Evolutionary conservation across 2,797 vertebrate genomes (phyloP), one percentile per base, ranked within the genome.

Genomic region (Echiichthys vipera): DNA sequence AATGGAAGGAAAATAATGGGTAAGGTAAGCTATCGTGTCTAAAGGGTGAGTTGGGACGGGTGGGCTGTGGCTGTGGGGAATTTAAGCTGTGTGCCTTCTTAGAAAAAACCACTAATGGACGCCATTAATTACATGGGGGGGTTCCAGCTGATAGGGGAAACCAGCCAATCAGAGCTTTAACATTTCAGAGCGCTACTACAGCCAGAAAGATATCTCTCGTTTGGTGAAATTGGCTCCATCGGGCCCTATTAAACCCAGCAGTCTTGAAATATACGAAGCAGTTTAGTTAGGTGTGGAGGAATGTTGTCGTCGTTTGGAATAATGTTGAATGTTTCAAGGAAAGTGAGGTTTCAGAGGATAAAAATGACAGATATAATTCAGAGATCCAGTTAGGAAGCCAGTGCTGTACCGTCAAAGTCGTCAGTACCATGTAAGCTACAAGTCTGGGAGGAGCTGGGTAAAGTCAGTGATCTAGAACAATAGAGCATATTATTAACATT

Each of bases 1-100:
- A 99, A 99, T 71, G 98, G 98, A 85, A 95, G 98, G 95, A 99
- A 99, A 96, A 99, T 99, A 95, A 97, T 99, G 96, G 98, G 98
- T 96, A 99, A 99, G 97, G 98, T 99, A 98, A 96, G 95, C 91
- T 95, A 93, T 94, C 94, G 47, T 92, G 89, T 92, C 92, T 95
- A 88, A 78, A 91, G 92, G 93, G 95, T 95, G 94, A 94, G 94
- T 95, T 85, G 86, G 91, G 81, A 83, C 8, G 87, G 84, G 85
- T 81, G 83, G 86, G 83, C 17, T 77, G 34, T 7, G 71, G 84
- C 50, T 49, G 12, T 62, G 62, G 69, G 58, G 20, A 10, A 25
- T 73, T 17, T 27, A 64, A 18, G 7, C 67, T 51, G 30, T 59
- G 5, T 74, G 27, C 5, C 30, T 58, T 55, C 12, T 30, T 1